phyloP scores from a whole-genome alignment of 2,888 invertebrate species.

The Steinernema hermaphroditum region DNA sequence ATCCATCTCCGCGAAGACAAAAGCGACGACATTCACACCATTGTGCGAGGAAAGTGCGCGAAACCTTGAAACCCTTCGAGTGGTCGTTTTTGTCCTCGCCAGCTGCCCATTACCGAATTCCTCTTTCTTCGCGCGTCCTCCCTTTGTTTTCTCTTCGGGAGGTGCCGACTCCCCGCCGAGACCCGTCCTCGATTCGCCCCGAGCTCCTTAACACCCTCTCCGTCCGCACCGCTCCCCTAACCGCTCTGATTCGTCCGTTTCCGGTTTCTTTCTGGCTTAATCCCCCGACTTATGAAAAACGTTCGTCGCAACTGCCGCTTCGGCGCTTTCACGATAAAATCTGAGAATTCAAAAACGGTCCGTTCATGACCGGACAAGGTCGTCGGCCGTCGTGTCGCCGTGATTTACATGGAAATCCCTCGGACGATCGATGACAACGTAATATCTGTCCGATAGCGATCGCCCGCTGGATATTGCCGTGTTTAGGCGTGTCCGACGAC shows the following conservation, averaged over 20 bases:
- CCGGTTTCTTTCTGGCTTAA: not conserved
- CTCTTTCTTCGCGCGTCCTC: constrained; percentile 18
- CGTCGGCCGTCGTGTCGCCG: not conserved
- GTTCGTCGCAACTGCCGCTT: not conserved
- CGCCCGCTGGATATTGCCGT: constrained; percentile 9
- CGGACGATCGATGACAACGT: constrained; percentile 6
- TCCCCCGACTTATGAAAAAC: not conserved
- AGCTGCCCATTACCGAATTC: constrained; percentile 30
- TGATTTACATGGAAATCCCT: constrained; percentile 18
- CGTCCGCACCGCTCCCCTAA: not conserved
- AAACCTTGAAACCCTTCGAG: constrained; percentile 19
- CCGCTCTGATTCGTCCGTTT: constrained; percentile 2
- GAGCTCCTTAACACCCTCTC: constrained; percentile 3
- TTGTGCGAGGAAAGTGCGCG: constrained; percentile 26
- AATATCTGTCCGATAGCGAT: not conserved
- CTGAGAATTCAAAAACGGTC: not conserved
- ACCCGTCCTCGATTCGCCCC: constrained; percentile 9
- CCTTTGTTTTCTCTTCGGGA: not conserved
- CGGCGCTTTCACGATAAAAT: constrained; percentile 8
- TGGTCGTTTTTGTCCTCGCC: constrained; percentile 26
- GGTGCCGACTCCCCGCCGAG: constrained; percentile 24
- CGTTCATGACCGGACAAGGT: constrained; percentile 10
- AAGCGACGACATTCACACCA: constrained; percentile 26
- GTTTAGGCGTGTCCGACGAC: not conserved
- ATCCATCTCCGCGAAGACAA: constrained; percentile 12